Base-by-base conservation (phyloP, 2,888 invertebrate species). In the Mesorhabditis sp. region DNA sequence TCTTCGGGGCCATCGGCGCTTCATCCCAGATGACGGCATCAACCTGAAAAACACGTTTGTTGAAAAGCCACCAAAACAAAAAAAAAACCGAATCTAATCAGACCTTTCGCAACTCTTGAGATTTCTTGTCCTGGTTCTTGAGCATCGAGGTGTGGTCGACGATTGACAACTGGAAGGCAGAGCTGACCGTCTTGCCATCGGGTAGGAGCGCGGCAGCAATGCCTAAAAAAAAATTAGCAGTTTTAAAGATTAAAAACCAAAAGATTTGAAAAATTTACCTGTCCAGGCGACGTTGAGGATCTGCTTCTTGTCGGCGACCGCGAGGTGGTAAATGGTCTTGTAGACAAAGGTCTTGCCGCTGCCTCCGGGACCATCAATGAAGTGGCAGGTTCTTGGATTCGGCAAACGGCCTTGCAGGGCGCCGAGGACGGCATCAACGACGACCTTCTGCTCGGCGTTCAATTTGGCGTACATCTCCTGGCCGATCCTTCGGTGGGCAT, bases 191-290 rank as follows among this genome's bases (percentile, higher is more conserved):
- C 74, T 84, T 75, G 4, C 87, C 87, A 15, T 83, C 77, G 62
- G 83, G 79, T n/a, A 88, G 73, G 44, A 88, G 80, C 13, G 86
- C 87, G 5, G 87, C 87, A 45, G 87, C 87, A 72, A 88, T 88
- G 7, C 87, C 28, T 5, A 87, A 87, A 50, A 85, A 87, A 28
- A 28, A 28, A 28, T 28, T 28, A 28, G 28, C 28, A 1, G 28
- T 1, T 28, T 28, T 28, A 28, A 28, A 28, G 28, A 28, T 28
- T 28, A 28, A 28, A 28, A 28, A 28, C 1, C 28, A 28, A 28
- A 28, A 28, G 28, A 28, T 28, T 28, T 28, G 28, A 28, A 28
- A 28, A 28, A 28, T 1, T 28, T 28, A 28, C 71, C 73, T 4
- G 73, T 71, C 72, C 74, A 74, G 4, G 74, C 72, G 4, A 63